Evolutionary conservation across 2,888 invertebrate species (phyloP), one percentile per base, ranked within the genome.

Genomic region (Nomada ruficornis): DNA sequence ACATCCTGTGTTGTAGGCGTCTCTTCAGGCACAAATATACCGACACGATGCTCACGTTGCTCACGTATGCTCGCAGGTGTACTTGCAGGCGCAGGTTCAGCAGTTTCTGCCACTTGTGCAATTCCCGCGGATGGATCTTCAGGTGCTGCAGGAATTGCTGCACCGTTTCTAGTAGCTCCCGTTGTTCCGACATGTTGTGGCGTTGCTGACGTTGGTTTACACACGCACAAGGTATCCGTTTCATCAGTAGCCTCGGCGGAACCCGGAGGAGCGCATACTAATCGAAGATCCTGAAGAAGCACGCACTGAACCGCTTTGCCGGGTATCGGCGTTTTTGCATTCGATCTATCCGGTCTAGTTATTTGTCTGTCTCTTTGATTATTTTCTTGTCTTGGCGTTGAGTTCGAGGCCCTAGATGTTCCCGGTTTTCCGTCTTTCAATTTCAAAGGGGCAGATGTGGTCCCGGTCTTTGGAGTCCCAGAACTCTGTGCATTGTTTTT

Each of bases 261-360:
- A 13, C 23, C 57, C n/a, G 54, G 23, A 20, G 69, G 42, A 1
- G 18, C 29, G 47, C 80, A 80, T n/a, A 72, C 20, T 15, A 64
- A 11, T 23, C 5, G 29, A 1, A 42, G 11, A 0, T 29, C 7
- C 2, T 26, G 36, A 4, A 83, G 47, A 11, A 74, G 20, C 11
- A 54, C 26, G 18, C 83, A 83, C 11, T 77, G 81, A 4, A 75
- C 18, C 5, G 11, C 54, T 36, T n/a, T 52, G 0, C 50, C 55
- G 1, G 4, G 5, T 11, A 13, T 7, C 20, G 29, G 26, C 26
- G 13, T 42, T 9, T 2, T 15, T 1, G n/a, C 11, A 11, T 0
- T 0, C 3, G 10, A 5, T 23, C n/a, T 20, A 23, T 44, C 26
- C 4, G 11, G 57, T 13, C 13, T 29, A 0, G 18, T 5, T 0